These are phyloP conservation scores for Megaceryle torquata DNA, from an alignment of 2,113 vertebrate genomes.

Conservation along the genomic window DNA sequence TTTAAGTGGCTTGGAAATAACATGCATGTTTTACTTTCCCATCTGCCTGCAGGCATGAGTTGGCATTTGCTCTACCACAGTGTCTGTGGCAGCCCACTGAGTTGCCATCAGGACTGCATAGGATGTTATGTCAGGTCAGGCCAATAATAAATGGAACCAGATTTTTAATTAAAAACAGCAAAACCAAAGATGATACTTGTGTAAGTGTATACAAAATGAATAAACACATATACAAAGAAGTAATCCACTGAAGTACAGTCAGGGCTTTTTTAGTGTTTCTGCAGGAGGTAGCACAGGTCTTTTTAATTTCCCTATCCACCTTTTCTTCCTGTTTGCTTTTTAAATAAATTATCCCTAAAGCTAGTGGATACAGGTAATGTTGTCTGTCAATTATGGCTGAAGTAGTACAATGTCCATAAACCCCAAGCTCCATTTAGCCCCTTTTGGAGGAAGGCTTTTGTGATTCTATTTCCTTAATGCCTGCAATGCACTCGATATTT, in stretches of 20 bases:
- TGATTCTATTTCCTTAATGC: neutral
- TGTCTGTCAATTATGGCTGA: neutral
- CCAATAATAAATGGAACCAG: slow-evolving; percentile 29
- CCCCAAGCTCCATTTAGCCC: neutral
- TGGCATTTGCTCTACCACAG: slow-evolving; percentile 38
- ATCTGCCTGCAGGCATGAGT: slow-evolving; percentile 29
- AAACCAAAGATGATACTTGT: neutral
- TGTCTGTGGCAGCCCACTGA: slow-evolving; percentile 34
- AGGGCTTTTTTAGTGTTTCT: neutral
- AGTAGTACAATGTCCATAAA: neutral
- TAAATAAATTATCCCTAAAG: neutral
- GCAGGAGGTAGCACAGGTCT: neutral
- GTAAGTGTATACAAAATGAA: neutral
- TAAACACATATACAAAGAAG: neutral
- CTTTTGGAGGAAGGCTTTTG: neutral
- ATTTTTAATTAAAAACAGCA: slow-evolving; percentile 49
- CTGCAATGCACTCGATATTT: neutral
- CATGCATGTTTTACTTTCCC: slow-evolving; percentile 25
- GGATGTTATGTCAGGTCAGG: neutral
- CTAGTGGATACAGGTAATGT: neutral
- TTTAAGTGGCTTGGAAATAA: slow-evolving; percentile 43
- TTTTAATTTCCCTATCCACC: neutral
- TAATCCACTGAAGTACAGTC: neutral
- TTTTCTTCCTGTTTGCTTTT: neutral
- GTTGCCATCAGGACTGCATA: slow-evolving; percentile 47